phyloP scores from a whole-genome alignment of 1,140 invertebrate species.

The Trialeurodes vaporariorum region DNA sequence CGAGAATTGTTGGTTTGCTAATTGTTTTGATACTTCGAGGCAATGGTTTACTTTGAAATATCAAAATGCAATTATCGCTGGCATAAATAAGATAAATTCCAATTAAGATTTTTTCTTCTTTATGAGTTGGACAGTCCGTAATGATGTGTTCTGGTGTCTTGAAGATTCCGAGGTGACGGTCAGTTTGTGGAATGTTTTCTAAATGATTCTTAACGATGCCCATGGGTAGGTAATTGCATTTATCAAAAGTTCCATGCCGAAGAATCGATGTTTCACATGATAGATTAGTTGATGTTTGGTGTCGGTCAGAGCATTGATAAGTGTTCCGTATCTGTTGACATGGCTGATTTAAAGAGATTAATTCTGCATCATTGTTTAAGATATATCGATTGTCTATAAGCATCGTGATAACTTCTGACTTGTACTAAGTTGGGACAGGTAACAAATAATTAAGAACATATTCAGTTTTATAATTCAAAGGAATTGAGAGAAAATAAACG shows the following conservation, averaged over 20 bases:
- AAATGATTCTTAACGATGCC: slow-evolving; percentile 1
- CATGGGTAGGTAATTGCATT: not conserved
- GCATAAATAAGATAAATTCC: too few relatives aligned
- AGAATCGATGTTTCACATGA: not conserved
- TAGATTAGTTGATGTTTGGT: not conserved
- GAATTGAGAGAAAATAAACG: not conserved
- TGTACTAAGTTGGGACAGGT: not conserved
- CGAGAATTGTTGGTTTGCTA: too few relatives aligned
- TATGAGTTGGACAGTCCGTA: too few relatives aligned
- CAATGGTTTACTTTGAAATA: too few relatives aligned
- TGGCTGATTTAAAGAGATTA: slow-evolving; percentile 3
- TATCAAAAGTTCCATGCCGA: not conserved
- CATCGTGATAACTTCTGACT: not conserved
- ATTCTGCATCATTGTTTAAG: not conserved
- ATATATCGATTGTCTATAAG: not conserved
- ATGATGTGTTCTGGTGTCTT: too few relatives aligned
- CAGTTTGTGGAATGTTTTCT: not conserved
- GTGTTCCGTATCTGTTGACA: not conserved
- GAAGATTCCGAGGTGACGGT: not conserved
- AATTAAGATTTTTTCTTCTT: too few relatives aligned
- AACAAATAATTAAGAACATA: not conserved
- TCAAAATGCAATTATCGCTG: slow-evolving; percentile 12
- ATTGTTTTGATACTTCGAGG: too few relatives aligned
- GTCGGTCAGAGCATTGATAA: not conserved
- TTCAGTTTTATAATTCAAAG: slow-evolving; percentile 1